These are phyloP conservation scores for Montipora foliosa DNA, from an alignment of 64 coral and sea anemone genomes.

Conservation along the genomic window DNA sequence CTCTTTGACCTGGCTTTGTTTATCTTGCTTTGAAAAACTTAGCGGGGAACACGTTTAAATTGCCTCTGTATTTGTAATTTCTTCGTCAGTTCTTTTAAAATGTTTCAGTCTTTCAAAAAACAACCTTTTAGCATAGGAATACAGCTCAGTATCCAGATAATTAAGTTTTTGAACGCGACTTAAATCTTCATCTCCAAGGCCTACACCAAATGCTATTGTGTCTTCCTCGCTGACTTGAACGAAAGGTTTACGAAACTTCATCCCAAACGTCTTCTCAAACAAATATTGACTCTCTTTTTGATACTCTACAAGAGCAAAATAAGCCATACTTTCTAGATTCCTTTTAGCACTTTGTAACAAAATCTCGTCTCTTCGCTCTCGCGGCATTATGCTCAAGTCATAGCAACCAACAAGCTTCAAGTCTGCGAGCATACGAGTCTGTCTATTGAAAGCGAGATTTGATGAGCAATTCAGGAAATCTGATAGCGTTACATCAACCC, in stretches of 20 bases:
- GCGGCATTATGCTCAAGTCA: constrained; percentile 56
- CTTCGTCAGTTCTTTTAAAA: constrained; percentile 45
- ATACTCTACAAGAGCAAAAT: constrained; percentile 95
- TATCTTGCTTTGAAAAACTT: background rate
- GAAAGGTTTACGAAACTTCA: constrained; percentile 78
- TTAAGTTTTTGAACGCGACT: constrained; percentile 56
- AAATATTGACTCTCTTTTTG: constrained; percentile 96
- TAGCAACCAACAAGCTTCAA: constrained; percentile 87
- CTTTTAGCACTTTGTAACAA: constrained; percentile 86
- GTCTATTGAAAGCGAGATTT: constrained; percentile 96
- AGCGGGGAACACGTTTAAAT: background rate
- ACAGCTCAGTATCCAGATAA: constrained; percentile 56
- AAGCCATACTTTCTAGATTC: constrained; percentile 91
- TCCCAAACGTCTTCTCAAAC: constrained; percentile 94
- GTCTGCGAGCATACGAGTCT: constrained; percentile 96
- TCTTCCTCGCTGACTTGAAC: constrained; percentile 65
- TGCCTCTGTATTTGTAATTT: background rate
- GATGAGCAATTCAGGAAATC: constrained; percentile 78
- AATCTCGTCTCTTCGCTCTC: constrained; percentile 54
- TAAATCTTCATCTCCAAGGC: background rate
- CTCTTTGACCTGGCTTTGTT: no score
- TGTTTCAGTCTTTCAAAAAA: constrained; percentile 83
- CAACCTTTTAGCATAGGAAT: constrained; percentile 69
- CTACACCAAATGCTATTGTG: constrained; percentile 9
- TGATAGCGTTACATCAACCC: constrained; percentile 72